These are phyloP conservation scores for Thymelicus acteon DNA, from an alignment of 2,888 invertebrate genomes.

Conservation along the genomic window DNA sequence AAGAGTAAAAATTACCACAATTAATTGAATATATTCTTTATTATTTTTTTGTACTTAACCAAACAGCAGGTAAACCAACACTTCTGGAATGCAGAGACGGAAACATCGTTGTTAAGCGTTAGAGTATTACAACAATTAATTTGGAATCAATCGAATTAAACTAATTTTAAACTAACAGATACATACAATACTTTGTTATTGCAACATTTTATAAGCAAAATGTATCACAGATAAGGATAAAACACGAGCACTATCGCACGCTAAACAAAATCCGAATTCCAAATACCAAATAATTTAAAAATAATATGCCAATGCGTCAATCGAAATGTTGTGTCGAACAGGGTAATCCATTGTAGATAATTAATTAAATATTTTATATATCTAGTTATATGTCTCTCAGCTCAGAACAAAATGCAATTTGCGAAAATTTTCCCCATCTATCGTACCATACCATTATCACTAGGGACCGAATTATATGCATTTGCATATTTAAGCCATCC, in stretches of 20 bases:
- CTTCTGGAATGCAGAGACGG: slow-evolving; percentile 75
- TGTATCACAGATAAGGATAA: slow-evolving; percentile 78
- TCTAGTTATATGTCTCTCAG: no score
- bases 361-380: not conserved
- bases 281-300: slow-evolving; percentile 37
- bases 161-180: slow-evolving; percentile 43
- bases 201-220: slow-evolving; percentile 74
- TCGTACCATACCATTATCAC: no score
- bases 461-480: no score
- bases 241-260: slow-evolving; percentile 56
- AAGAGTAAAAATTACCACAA: slow-evolving; percentile 43
- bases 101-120: slow-evolving; percentile 68
- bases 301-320: slow-evolving; percentile 26
- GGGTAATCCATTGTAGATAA: not conserved
- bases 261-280: slow-evolving; percentile 47
- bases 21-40: slow-evolving; percentile 64
- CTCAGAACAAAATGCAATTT: no score
- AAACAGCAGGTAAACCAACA: slow-evolving; percentile 52
- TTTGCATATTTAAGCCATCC: no score
- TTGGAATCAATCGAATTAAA: slow-evolving; percentile 41
- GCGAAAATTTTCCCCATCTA: no score
- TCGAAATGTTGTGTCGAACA: slow-evolving; percentile 11
- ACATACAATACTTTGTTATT: slow-evolving; percentile 70
- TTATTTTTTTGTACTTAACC: slow-evolving; percentile 77
- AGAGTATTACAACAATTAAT: slow-evolving; percentile 55